Evolutionary conservation across 2,797 vertebrate species (phyloP), one percentile per base, ranked within the genome.

Genomic region (Phrynocephalus forsythii): DNA sequence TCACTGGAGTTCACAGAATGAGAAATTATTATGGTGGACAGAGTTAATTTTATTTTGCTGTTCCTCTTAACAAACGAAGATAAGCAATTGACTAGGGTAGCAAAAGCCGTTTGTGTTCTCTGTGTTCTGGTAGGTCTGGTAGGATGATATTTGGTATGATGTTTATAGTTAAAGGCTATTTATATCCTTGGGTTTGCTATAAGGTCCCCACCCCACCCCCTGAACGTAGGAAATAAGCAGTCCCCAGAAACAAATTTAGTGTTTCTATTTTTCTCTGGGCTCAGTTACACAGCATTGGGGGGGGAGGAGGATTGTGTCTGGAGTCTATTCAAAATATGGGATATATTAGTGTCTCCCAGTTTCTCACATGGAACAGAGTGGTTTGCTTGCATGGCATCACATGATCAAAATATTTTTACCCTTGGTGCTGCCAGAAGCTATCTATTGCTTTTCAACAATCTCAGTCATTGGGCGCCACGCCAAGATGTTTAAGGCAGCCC

Each of bases 391-490:
- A 76, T 8, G 56, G 92, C 67, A 38, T 96, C 97, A 97, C 96
- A 86, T 97, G 96, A 97, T 93, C 96, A 95, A 95, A 97, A 97
- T 97, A 96, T 97, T 97, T 97, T 94, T 75, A 95, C 95, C 94
- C 92, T 94, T 28, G 91, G 88, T 91, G 91, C 95, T 96, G 96
- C 97, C 96, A 96, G 96, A 85, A 97, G 96, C 96, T 95, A 90
- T 97, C 95, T 96, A 90, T 97, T 94, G 95, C 96, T 95, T 96
- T 97, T 97, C 94, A 95, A 76, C 96, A 94, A 76, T 92, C 93
- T 93, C 89, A 90, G 89, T 91, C 87, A 95, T 95, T 94, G 97
- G 97, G 97, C 97, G 90, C 94, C 91, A 66, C 81, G 97, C 98
- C 98, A 98, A 94, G 95, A 93, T 77, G 91, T 93, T 94, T 91